Evolutionary conservation across 1,140 invertebrate genomes (phyloP).

Genomic region (Stegodyphus mimosarum): DNA sequence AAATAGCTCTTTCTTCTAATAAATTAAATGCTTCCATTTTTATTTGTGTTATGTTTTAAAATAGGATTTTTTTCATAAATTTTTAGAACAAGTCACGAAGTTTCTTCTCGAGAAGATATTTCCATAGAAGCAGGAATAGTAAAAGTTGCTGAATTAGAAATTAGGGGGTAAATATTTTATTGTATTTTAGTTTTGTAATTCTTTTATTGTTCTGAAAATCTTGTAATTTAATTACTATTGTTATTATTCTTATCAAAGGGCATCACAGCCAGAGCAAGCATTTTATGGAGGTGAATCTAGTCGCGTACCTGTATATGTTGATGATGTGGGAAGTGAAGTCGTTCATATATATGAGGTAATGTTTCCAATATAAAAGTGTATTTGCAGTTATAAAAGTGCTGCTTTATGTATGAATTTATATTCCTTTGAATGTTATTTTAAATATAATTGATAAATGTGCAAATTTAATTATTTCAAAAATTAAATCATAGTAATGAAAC

Average conservation of each 20-base stretch:
- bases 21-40: neutral
- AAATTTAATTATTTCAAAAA: too few species aligned
- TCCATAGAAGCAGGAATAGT: constrained; percentile 77
- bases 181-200: neutral
- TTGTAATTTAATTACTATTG: neutral
- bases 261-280: constrained; percentile 44
- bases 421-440: too few species aligned
- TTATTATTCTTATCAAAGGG: neutral
- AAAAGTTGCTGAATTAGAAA: constrained; percentile 82
- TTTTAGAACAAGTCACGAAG: constrained; percentile 68
- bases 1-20: neutral
- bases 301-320: constrained; percentile 83
- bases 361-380: neutral
- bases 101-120: constrained; percentile 73
- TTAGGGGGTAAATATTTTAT: constrained; percentile 76
- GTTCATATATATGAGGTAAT: constrained; percentile 85
- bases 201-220: neutral
- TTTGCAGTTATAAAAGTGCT: neutral
- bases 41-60: neutral
- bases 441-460: too few species aligned
- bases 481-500: too few species aligned
- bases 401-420: too few species aligned
- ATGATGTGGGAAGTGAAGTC: constrained; percentile 86
- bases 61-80: neutral
- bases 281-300: constrained; percentile 69